Evolutionary conservation across 1,140 invertebrate species (phyloP), one percentile per base, ranked within the genome.

Genomic region (Drosophila serrata): DNA sequence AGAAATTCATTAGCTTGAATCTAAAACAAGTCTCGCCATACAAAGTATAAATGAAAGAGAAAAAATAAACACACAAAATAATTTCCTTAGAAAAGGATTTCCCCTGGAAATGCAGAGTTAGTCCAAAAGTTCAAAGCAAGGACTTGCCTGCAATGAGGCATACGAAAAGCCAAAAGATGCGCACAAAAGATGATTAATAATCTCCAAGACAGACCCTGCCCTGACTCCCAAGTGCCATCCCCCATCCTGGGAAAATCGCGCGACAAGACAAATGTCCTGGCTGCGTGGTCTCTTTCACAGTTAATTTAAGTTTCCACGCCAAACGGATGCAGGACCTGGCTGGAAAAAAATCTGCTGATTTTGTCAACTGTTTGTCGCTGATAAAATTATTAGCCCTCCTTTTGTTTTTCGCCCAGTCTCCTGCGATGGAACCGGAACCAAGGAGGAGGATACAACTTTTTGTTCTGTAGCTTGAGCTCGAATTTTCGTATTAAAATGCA

Each of bases 371-470:
- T 90, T 91, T 79, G 75, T 75, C 72, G 69, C 86, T 91, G 90
- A 91, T 91, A 91, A 91, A 91, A 91, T 91, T 91, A 91, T 91
- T 91, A 91, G 85, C 85, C 70, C 80, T 58, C 68, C 80, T 72
- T 76, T 87, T 82, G 84, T 88, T 75, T 78, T 81, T 42, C 29
- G 39, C 43, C 11, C 43, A 7, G 64, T 22, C 57, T 48, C 74
- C 46, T 15, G 22, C 39, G 19, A 39, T 9, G 24, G 37, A 57
- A 45, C 24, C 40, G 51, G 27, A 48, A 70, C 13, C 4, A 6
- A 19, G 51, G 11, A 37, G 13, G 31, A 33, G 12, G 35, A 12
- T 55, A 19, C 6, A 35, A 17, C 46, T 45, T 45, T 40, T 58
- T 55, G 22, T 60, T 59, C 49, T 70, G 31, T 33, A 17, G 75